These are phyloP conservation scores for Gobiocypris rarus DNA, from an alignment of 2,113 vertebrate species.

Conservation along the genomic window DNA sequence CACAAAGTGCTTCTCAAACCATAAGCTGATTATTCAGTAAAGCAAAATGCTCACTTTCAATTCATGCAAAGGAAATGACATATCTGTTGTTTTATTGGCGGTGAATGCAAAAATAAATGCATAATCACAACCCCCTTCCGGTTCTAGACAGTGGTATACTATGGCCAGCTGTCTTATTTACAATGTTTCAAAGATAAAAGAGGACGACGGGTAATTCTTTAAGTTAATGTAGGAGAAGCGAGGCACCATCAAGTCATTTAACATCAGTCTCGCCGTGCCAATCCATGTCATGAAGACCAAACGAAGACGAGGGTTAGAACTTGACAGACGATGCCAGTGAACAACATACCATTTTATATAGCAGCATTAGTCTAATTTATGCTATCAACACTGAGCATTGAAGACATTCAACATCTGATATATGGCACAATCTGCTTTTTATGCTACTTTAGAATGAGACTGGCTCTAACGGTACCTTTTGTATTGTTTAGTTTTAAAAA, in stretches of 20 bases:
- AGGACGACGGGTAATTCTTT: not conserved
- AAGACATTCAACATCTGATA: not conserved
- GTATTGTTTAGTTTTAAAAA: not conserved
- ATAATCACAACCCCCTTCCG: not conserved
- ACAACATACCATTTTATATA: not conserved
- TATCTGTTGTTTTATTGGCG: not conserved
- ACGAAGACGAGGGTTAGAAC: not conserved
- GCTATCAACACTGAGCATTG: not conserved
- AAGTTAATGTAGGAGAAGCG: not conserved
- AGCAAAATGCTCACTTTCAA: not conserved
- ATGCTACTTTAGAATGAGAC: not conserved
- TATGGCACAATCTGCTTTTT: not conserved
- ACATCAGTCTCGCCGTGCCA: not conserved
- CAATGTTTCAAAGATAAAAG: not conserved
- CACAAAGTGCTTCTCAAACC: conserved; percentile 13
- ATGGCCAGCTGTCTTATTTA: not conserved
- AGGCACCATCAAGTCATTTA: not conserved
- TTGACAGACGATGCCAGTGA: not conserved
- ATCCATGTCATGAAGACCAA: conserved; percentile 3
- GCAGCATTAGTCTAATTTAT: conserved; percentile 5
- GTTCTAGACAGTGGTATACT: not conserved
- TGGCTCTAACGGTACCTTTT: not conserved
- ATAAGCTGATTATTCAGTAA: conserved; percentile 13
- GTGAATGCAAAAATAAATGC: not conserved
- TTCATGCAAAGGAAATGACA: not conserved